A percentile compares a stretch with the other conserved stretches of the same genome.
These are phyloP conservation scores for Trachelus tabidus DNA, from an alignment of 2,888 invertebrate genomes.

Conservation along the genomic window DNA sequence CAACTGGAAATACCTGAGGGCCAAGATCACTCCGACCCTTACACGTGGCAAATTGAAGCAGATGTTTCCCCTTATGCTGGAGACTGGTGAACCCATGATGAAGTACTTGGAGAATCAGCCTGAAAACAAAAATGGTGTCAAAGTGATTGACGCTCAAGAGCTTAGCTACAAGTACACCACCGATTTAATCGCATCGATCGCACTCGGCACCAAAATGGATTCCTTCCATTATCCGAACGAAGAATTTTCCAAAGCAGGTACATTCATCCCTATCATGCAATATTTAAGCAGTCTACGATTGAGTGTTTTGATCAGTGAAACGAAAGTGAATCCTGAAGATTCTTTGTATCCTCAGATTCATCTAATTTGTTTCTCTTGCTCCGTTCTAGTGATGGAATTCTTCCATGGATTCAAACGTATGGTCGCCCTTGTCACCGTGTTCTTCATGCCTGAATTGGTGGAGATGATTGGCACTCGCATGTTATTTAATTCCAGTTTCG, in stretches of 20 bases:
- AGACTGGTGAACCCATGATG: conserved; percentile 58
- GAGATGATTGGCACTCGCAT: conserved; percentile 50
- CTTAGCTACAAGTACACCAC: conserved; percentile 54
- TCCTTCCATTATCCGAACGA: conserved; percentile 49
- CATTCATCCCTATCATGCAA: neutral
- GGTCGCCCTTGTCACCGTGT: conserved; percentile 54
- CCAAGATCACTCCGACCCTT: conserved; percentile 69
- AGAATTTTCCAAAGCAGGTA: conserved; percentile 49
- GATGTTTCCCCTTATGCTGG: conserved; percentile 67
- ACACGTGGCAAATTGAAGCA: conserved; percentile 70
- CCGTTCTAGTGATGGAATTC: conserved; percentile 45
- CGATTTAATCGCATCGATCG: conserved; percentile 52
- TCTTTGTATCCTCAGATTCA: neutral
- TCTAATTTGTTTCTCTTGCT: neutral
- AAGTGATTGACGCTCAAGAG: conserved; percentile 51
- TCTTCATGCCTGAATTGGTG: conserved; percentile 57
- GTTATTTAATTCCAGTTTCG: conserved; percentile 50
- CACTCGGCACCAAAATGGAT: conserved; percentile 48
- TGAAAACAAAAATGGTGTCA: conserved; percentile 21
- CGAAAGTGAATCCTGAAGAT: neutral
- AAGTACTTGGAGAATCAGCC: conserved; percentile 35
- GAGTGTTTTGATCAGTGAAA: neutral
- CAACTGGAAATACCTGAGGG: conserved; percentile 68
- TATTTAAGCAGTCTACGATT: neutral
- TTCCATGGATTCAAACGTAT: conserved; percentile 57